Base-by-base conservation (phyloP, 2,113 vertebrate genomes). In the Notothenia rossii region DNA sequence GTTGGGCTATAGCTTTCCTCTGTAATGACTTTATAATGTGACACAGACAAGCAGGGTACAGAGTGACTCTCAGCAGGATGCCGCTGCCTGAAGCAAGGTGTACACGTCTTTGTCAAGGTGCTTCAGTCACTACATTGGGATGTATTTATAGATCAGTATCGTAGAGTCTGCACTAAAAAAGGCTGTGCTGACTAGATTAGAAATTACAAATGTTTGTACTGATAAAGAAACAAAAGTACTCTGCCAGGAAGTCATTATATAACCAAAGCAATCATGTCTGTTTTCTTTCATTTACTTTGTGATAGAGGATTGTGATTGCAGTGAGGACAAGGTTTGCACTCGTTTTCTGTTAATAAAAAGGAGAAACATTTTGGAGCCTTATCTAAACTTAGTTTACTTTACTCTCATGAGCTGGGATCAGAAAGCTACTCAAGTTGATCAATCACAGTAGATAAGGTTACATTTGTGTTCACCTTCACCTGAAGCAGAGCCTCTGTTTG, bases 21-120 rank as follows among this genome's bases (percentile, higher is more conserved):
- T 69, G 60, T 77, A 75, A 77, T 73, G 72, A 78, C 53, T 77
- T 59, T 59, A 66, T 81, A 79, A 82, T 80, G 71, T 82, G 80
- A 86, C 77, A 76, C 29, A 79, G 62, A 83, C 50, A 77, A 63
- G 74, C 70, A 43, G 77, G 11, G 65, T 71, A 48, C 68, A 74
- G 72, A 54, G 74, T 36, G 74, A 65, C 67, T 63, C 79, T 75
- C 80, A 76, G 64, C 71, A 48, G 20, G 70, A 68, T 4, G 14
- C n/a, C 43, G 15, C 22, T 51, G 54, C 67, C 67, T 49, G 56
- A 48, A 58, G 63, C 66, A 60, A 70, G 33, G 67, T 60, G 45
- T 75, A 51, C 51, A 73, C 56, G 12, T 66, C 69, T 54, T 65
- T 48, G 46, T 80, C 56, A 67, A 74, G 36, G 74, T 82, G 72